Evolutionary conservation across 2,797 vertebrate species (phyloP).

Genomic region (Myotis pilosus): DNA sequence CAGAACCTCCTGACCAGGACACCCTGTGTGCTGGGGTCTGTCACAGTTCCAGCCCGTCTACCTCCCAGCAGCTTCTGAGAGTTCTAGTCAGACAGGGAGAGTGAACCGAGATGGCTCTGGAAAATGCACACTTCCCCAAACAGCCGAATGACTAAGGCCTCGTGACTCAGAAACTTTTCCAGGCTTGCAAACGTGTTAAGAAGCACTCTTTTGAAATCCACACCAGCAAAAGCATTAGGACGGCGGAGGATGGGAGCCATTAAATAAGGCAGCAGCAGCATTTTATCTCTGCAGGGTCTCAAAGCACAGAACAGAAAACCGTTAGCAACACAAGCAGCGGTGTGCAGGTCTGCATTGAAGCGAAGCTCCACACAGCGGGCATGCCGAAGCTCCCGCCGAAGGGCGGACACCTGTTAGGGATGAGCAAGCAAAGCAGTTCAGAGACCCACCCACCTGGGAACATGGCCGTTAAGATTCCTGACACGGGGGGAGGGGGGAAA

Average conservation of each 20-base stretch:
- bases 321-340: not conserved
- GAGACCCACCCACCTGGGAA: constrained; percentile 70
- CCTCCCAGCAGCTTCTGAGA: not conserved
- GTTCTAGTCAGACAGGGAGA: not conserved
- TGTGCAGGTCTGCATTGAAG: not conserved
- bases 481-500: constrained; percentile 17
- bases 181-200: not conserved
- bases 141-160: not conserved
- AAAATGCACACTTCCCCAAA: not conserved
- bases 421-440: not conserved
- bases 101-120: not conserved
- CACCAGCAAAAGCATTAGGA: constrained; percentile 64
- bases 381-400: fast-evolving
- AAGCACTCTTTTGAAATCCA: constrained; percentile 49
- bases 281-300: not conserved
- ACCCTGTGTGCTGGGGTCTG: not conserved
- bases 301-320: not conserved
- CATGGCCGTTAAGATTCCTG: constrained; percentile 68
- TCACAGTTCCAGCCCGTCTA: not conserved
- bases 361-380: not conserved
- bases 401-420: not conserved
- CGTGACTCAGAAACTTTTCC: not conserved
- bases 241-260: not conserved
- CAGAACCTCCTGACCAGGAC: not conserved
- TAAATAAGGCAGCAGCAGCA: not conserved